These are phyloP conservation scores for Chaetogeoica ovagalla DNA, from an alignment of 2,888 invertebrate species.

Conservation along the genomic window DNA sequence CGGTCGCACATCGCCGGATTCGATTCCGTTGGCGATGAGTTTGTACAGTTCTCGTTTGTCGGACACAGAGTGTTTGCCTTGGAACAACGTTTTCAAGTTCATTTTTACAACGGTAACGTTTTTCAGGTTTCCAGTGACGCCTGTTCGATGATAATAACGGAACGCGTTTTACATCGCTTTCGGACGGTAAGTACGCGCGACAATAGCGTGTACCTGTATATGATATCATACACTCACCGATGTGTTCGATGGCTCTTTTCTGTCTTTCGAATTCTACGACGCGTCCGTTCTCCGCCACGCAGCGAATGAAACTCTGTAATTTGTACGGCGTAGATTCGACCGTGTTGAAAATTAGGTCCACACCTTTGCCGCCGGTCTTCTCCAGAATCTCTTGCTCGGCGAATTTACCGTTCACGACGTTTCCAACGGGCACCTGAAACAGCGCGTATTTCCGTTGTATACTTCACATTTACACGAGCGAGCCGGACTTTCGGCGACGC, in stretches of 20 bases:
- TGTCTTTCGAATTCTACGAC: constrained; percentile 50
- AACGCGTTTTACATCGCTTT: neutral
- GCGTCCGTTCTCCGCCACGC: constrained; percentile 48
- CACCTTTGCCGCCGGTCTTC: constrained; percentile 85
- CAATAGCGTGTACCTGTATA: too few species aligned
- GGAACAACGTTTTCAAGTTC: constrained; percentile 44
- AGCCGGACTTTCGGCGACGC: constrained; percentile 1
- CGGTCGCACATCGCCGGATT: constrained; percentile 49
- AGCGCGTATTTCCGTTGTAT: neutral
- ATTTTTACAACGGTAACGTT: constrained; percentile 49
- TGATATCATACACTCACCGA: constrained; percentile 41
- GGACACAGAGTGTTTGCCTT: constrained; percentile 23
- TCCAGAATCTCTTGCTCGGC: constrained; percentile 83
- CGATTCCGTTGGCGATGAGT: constrained; percentile 49
- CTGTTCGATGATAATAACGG: constrained; percentile 12
- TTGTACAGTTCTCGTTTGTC: constrained; percentile 42
- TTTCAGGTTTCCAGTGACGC: constrained; percentile 52
- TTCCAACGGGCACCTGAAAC: constrained; percentile 69
- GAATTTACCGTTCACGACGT: constrained; percentile 89
- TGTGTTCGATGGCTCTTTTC: constrained; percentile 27
- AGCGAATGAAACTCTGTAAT: constrained; percentile 42
- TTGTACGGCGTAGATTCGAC: constrained; percentile 67
- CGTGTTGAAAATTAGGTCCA: constrained; percentile 93
- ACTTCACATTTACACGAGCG: neutral
- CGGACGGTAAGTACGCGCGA: neutral